Base-by-base conservation (phyloP, 2,888 invertebrate species). In the Thecophora atra region DNA sequence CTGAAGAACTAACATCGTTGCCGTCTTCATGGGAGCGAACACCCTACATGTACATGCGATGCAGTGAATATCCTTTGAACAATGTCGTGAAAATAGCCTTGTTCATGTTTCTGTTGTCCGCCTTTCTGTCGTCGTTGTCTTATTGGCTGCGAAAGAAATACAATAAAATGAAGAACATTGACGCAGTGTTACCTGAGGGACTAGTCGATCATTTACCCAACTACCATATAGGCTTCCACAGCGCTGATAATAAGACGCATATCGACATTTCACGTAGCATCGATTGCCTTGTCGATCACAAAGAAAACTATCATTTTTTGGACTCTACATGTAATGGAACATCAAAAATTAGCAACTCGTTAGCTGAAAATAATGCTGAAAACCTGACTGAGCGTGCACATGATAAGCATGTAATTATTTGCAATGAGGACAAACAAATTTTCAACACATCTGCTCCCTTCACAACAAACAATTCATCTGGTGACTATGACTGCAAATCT, bases 111-210 rank as follows among this genome's bases (percentile, higher is more conserved):
- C 51, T 77, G 15, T 21, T 75, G 28, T 60, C 77, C 8, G 52
- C 76, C 51, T 70, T 76, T 17, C 58, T 77, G 2, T 44, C 72
- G 0, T 52, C 75, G 11, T 21, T 77, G 4, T 73, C 75, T 13
- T 78, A 77, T 24, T 78, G 77, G 64, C 70, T 76, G 15, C 78
- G 79, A 0, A 77, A 78, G 30, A 81, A 81, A 69, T 79, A 78
- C 42, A 76, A 78, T n/a, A 77, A 79, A 75, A 83, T 83, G 82
- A 81, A 82, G 69, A 80, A 80, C 67, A 82, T 83, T 67, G 76
- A 79, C n/a, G 77, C 80, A 1, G 77, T 78, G 26, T 74, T 83
- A 21, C 83, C 83, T 3, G 78, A 78, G 13, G 81, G 81, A 15
- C 72, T 83, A 47, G 78, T 77, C 8, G 80, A 80, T 70, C 77